Evolutionary conservation across 2,888 invertebrate genomes (phyloP).

Genomic region (Plutella xylostella): DNA sequence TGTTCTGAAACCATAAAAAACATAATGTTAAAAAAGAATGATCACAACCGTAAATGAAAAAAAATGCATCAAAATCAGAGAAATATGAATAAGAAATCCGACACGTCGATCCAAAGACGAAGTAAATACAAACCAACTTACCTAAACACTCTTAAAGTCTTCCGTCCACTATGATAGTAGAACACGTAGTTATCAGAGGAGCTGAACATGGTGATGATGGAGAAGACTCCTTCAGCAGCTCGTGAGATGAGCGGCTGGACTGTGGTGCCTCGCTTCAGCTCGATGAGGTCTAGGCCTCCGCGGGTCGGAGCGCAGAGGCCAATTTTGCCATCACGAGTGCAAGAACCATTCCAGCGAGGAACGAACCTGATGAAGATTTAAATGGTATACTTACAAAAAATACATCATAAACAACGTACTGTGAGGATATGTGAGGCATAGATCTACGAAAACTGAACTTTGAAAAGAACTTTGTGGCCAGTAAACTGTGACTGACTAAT

Average conservation of each 20-base stretch:
- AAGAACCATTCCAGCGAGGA: constrained; percentile 92
- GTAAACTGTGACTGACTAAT: no score
- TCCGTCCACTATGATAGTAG: constrained; percentile 96
- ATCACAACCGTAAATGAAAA: neutral
- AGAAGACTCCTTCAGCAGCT: constrained; percentile 97
- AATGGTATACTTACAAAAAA: no score
- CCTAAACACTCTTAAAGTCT: constrained; percentile 93
- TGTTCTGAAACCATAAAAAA: constrained; percentile 68
- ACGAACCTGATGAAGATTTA: constrained; percentile 64
- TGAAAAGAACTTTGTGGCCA: neutral
- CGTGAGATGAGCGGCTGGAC: constrained; percentile 90
- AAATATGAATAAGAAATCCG: no score
- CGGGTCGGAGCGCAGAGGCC: constrained; percentile 94
- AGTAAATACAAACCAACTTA: no score
- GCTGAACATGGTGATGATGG: constrained; percentile 94
- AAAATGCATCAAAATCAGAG: no score
- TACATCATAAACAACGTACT: neutral
- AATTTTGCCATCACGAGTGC: constrained; percentile 87
- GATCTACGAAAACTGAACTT: neutral
- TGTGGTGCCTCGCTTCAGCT: constrained; percentile 89
- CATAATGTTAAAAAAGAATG: no score
- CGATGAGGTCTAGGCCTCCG: constrained; percentile 93
- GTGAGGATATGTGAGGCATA: no score
- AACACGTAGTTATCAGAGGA: constrained; percentile 94
- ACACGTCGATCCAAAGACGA: no score